Percentiles rank a stretch among this genome's conserved stretches.
Conservation (phyloP, 1,140 invertebrate genomes). For the Lepidurus apus region DNA sequence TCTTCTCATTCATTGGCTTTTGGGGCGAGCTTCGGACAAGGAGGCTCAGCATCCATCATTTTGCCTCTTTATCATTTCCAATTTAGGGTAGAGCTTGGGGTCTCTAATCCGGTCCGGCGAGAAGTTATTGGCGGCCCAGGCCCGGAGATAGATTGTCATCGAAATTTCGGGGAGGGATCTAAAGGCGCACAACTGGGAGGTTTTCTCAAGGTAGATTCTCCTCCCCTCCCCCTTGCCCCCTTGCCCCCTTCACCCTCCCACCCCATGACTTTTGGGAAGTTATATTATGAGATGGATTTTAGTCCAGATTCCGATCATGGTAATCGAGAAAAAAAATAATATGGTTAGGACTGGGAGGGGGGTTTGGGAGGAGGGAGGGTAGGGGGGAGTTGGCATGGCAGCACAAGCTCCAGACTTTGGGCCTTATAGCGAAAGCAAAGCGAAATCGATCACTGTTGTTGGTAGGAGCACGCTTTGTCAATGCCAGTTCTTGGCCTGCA, state of each 20-base stretch:
- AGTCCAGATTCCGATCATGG: neutral
- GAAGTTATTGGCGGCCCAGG: conserved; percentile 9
- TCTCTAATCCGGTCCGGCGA: conserved; percentile 14
- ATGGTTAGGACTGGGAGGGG: neutral
- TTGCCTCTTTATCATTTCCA: conserved; percentile 22
- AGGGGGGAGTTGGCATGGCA: conserved; percentile 9
- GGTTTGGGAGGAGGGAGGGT: neutral
- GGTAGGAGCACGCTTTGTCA: conserved; percentile 14
- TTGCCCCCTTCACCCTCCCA: too few species aligned
- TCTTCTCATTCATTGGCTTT: conserved; percentile 14
- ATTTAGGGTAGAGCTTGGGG: conserved; percentile 19
- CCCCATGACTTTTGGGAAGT: neutral
- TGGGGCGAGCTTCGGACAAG: neutral
- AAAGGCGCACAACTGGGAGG: neutral
- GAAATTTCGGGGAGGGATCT: neutral
- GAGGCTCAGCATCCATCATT: conserved; percentile 21
- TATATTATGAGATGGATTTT: neutral
- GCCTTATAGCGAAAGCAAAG: conserved; percentile 23
- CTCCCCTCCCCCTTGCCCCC: too few species aligned
- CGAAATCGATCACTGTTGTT: conserved; percentile 21
- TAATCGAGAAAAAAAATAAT: conserved; percentile 23
- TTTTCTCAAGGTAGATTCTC: too few species aligned
- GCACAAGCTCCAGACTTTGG: conserved; percentile 5
- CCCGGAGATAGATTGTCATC: neutral
- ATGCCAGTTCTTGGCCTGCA: conserved; percentile 20